Base-by-base conservation (phyloP, 2,797 vertebrate genomes). In the Lutra lutra region DNA sequence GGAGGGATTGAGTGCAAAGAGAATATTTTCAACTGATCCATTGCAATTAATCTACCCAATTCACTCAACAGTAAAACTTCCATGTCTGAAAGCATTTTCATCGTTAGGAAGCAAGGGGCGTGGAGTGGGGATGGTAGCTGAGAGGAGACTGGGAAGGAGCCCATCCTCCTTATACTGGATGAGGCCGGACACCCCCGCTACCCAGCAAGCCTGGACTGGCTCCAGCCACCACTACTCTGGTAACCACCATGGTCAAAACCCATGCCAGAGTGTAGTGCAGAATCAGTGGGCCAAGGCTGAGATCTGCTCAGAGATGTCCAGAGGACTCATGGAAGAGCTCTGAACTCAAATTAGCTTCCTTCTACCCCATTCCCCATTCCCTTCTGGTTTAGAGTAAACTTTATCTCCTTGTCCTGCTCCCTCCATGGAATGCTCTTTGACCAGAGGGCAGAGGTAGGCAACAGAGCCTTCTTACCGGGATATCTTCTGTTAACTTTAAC, bases 381-480 rank as follows among this genome's bases (percentile, higher is more conserved):
- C 58, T 46, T 64, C 48, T 66, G 5, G 15, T 2, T 68, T 62
- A 32, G 56, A 27, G 35, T 48, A n/a, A 58, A 51, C 56, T 64
- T 60, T 14, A 32, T 25, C 11, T 38, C 70, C 12, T 5, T 23
- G n/a, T 66, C 80, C 40, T 27, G 32, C 11, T 35, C n/a, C 32
- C 13, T 11, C 48, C 20, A 1, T 35, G 58, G 40, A n/a, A 40
- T 0, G 32, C 4, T 32, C 64, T 29, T 20, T 17, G 8, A 38
- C 15, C 20, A 32, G 68, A 72, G 9, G 7, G 62, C 1, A 32
- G 68, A 60, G 2, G n/a, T 0, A 15, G 56, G 38, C 21, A 3
- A 38, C n/a, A 25, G 46, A 35, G 87, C 23, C 46, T 73, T 88
- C 98, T 98, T 97, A 98, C 98, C 0, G 0, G 35, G 46, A 48